These are phyloP conservation scores for Neostethus bicornis DNA, from an alignment of 2,797 vertebrate species.

Conservation along the genomic window DNA sequence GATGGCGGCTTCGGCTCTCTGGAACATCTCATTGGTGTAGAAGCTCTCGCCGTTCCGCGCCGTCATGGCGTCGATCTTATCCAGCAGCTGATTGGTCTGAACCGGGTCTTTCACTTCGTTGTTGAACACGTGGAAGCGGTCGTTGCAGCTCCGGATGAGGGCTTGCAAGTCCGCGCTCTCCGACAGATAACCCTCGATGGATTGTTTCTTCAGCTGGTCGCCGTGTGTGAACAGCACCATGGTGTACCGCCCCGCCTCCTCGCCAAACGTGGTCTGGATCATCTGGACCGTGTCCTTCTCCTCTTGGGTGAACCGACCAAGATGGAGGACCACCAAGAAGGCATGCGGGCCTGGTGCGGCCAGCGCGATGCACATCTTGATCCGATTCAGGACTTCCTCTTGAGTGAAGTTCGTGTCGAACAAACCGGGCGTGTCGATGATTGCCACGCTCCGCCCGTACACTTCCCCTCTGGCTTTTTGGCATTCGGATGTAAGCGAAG, in stretches of 20 bases:
- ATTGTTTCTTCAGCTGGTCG: constrained; percentile 46
- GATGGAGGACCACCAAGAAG: constrained; percentile 55
- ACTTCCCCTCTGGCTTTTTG: constrained; percentile 47
- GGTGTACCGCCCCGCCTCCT: constrained; percentile 43
- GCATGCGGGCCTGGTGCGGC: constrained; percentile 56
- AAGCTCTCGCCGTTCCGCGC: constrained; percentile 18
- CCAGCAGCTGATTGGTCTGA: constrained; percentile 45
- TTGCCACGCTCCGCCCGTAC: constrained; percentile 5
- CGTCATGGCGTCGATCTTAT: constrained; percentile 57
- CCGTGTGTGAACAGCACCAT: no score
- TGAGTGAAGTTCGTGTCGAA: constrained; percentile 51
- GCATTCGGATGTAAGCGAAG: constrained; percentile 41
- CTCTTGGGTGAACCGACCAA: constrained; percentile 59
- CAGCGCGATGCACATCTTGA: constrained; percentile 58
- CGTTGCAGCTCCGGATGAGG: constrained; percentile 27
- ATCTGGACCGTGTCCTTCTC: constrained; percentile 50
- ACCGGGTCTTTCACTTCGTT: constrained; percentile 52
- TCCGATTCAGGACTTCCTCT: constrained; percentile 47
- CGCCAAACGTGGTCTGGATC: constrained; percentile 58
- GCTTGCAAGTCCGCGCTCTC: constrained; percentile 39
- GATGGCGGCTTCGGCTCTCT: constrained; percentile 50
- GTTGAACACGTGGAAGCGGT: constrained; percentile 58
- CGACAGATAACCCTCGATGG: constrained; percentile 49
- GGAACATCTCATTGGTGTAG: constrained; percentile 61
- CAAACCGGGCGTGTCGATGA: constrained; percentile 57